Conservation (phyloP, 2,113 vertebrate species). For the Pithys albifrons region DNA sequence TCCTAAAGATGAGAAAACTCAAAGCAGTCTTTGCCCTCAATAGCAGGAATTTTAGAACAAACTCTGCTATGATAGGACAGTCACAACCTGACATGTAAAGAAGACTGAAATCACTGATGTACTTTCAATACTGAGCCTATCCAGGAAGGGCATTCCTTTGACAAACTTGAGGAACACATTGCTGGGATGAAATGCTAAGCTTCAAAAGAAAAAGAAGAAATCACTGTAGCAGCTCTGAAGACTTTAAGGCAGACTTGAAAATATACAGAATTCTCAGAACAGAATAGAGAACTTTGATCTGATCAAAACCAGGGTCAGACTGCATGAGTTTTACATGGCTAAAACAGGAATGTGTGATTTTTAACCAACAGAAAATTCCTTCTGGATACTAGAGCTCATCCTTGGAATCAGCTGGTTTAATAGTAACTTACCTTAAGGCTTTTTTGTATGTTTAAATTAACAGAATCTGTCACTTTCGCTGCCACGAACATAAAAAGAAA, state of each 20-base stretch:
- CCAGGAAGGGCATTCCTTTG: neutral
- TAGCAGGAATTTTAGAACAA: neutral
- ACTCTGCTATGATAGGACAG: neutral
- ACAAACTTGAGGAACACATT: neutral
- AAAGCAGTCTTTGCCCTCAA: neutral
- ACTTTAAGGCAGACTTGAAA: slow-evolving; percentile 31
- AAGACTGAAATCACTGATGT: neutral
- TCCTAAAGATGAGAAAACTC: neutral
- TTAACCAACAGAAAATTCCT: neutral
- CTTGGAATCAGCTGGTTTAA: neutral
- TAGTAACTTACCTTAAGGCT: slow-evolving; percentile 7
- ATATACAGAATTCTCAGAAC: neutral
- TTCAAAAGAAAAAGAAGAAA: neutral
- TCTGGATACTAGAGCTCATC: neutral
- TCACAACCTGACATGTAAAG: neutral
- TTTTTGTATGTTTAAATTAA: neutral
- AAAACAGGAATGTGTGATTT: neutral
- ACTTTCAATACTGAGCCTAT: neutral
- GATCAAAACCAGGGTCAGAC: neutral
- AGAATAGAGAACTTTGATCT: neutral
- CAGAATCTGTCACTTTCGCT: slow-evolving; percentile 13
- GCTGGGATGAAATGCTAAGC: neutral
- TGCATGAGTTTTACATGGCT: neutral
- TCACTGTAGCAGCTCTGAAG: neutral
- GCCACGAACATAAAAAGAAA: neutral